A percentile compares a stretch with the other conserved stretches of the same genome.
Conservation (phyloP, 2,888 invertebrate species). For the Drosophila leonis region DNA sequence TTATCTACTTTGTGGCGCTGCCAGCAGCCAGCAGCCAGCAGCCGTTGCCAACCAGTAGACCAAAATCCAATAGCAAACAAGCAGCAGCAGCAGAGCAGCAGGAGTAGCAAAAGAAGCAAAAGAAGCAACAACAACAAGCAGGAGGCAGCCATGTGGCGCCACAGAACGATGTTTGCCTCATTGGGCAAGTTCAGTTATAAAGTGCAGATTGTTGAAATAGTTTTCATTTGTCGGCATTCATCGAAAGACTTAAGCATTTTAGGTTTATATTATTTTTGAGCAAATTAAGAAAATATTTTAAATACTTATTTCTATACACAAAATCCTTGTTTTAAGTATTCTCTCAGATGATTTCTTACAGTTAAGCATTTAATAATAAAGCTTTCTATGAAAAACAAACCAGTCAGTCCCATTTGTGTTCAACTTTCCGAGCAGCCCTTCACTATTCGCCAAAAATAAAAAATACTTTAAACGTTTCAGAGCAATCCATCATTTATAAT, state of each 20-base stretch:
- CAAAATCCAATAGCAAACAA: conserved; percentile 67
- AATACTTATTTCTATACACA: neutral
- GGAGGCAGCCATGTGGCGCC: conserved; percentile 73
- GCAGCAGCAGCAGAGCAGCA: conserved; percentile 33
- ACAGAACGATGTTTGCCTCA: conserved; percentile 60
- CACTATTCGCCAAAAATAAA: conserved; percentile 12
- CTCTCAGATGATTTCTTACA: too few relatives aligned
- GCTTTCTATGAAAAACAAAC: neutral
- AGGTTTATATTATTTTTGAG: neutral
- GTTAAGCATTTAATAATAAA: neutral
- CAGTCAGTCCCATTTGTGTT: neutral
- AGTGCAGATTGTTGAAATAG: conserved; percentile 71
- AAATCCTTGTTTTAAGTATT: too few relatives aligned
- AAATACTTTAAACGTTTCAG: conserved; percentile 23
- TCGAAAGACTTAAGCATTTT: conserved; percentile 11
- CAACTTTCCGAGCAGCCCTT: conserved; percentile 23
- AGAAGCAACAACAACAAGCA: conserved; percentile 68
- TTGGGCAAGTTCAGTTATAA: conserved; percentile 72
- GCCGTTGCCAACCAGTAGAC: conserved; percentile 36
- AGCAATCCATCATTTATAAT: conserved; percentile 75
- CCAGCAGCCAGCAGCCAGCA: conserved; percentile 42
- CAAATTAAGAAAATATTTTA: neutral
- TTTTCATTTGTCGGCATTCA: conserved; percentile 59
- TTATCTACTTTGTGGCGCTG: conserved; percentile 68
- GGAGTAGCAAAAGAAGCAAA: conserved; percentile 21